These are phyloP conservation scores for Panthera leo DNA, from an alignment of 2,113 vertebrate species.

Conservation along the genomic window DNA sequence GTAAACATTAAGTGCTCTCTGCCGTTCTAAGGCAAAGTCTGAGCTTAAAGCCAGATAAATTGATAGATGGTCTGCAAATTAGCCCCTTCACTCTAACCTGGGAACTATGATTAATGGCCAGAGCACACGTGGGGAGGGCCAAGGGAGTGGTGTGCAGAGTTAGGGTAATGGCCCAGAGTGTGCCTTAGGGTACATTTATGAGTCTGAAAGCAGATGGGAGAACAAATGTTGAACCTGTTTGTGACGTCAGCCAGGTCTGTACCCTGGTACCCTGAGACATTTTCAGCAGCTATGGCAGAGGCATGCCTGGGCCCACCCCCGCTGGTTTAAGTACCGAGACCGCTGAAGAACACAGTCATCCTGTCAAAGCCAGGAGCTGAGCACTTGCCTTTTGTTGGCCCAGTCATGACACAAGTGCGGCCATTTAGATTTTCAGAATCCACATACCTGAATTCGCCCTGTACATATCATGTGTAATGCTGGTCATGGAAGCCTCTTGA, in stretches of 20 bases:
- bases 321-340: background rate
- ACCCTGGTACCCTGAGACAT: background rate
- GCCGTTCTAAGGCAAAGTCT: slow-evolving; percentile 22
- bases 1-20: background rate
- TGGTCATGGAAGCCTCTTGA: background rate
- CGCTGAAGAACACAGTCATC: background rate
- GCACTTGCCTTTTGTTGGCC: background rate
- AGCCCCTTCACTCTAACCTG: background rate
- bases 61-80: background rate
- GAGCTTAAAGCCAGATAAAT: background rate
- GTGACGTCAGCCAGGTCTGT: background rate
- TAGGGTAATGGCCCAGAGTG: background rate
- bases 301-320: background rate
- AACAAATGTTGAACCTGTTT: background rate
- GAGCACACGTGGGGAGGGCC: background rate
- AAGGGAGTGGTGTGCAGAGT: background rate
- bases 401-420: background rate
- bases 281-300: background rate
- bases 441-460: background rate
- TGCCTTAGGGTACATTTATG: background rate
- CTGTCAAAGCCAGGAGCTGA: background rate
- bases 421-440: background rate
- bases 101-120: background rate
- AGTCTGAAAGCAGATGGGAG: background rate
- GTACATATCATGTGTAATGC: background rate